A percentile compares a stretch with the other conserved stretches of the same genome.
These are phyloP conservation scores for Catharus bicknelli DNA, from an alignment of 2,113 vertebrate species.

Conservation along the genomic window DNA sequence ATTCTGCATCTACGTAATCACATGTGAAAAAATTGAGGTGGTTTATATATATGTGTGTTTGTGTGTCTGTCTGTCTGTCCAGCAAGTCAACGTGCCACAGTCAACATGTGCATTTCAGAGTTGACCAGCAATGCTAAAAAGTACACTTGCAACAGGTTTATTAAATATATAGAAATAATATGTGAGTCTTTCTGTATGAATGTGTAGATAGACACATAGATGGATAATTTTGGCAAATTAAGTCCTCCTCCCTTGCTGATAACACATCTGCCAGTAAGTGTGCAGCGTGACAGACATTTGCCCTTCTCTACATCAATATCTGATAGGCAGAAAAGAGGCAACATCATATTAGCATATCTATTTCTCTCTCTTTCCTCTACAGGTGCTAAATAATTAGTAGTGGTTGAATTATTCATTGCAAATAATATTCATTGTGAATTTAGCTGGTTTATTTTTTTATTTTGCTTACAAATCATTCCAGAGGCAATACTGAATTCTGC, in stretches of 20 bases:
- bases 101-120: neutral
- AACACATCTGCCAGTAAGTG: conserved; percentile 31
- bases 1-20: neutral
- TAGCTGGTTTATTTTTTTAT: neutral
- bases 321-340: conserved; percentile 66
- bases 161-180: neutral
- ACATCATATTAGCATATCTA: conserved; percentile 51
- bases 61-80: neutral
- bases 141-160: neutral
- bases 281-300: conserved; percentile 35
- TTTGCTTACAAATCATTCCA: conserved; percentile 56
- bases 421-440: conserved; percentile 72
- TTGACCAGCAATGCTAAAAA: neutral
- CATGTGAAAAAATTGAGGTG: neutral
- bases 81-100: neutral
- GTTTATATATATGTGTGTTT: neutral
- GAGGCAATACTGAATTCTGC: conserved; percentile 7
- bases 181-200: neutral
- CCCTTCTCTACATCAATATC: conserved; percentile 28
- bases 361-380: conserved; percentile 61
- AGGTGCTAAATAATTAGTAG: conserved; percentile 72
- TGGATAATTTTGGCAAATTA: neutral
- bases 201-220: neutral
- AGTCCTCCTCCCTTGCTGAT: conserved; percentile 14
- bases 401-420: conserved; percentile 68